Percentiles rank a stretch among this genome's conserved stretches.
These are phyloP conservation scores for Nomia melanderi DNA, from an alignment of 1,140 invertebrate species.

Conservation along the genomic window DNA sequence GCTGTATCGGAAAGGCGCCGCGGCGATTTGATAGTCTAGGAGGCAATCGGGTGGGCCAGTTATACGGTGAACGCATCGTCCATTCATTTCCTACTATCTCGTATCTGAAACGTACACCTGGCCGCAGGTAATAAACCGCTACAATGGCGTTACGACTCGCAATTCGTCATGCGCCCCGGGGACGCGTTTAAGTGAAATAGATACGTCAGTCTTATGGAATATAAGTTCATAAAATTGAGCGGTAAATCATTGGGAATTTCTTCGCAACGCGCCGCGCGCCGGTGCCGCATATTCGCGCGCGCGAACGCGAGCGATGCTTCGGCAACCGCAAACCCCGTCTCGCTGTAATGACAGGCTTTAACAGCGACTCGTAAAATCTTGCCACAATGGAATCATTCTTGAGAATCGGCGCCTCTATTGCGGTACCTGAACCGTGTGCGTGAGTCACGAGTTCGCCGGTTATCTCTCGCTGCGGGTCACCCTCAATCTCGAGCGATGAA, in stretches of 20 bases:
- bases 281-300: slow-evolving; percentile 4
- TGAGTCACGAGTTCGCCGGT: slow-evolving; percentile 9
- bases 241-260: slow-evolving; percentile 76
- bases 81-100: slow-evolving; percentile 34
- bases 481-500: background rate
- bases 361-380: slow-evolving; percentile 78
- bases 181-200: slow-evolving; percentile 76
- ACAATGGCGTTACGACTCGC: slow-evolving; percentile 53
- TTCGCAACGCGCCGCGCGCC: slow-evolving; percentile 46
- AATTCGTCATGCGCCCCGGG: slow-evolving; percentile 61
- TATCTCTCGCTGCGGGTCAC: background rate
- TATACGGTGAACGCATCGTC: too few relatives aligned
- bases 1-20: too few relatives aligned
- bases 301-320: slow-evolving; percentile 32
- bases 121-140: slow-evolving; percentile 49
- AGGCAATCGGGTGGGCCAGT: background rate
- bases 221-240: slow-evolving; percentile 78
- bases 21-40: background rate
- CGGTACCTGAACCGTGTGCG: background rate
- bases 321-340: slow-evolving; percentile 63
- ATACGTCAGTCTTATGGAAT: slow-evolving; percentile 77
- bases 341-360: slow-evolving; percentile 77
- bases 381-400: slow-evolving; percentile 77
- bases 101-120: slow-evolving; percentile 45
- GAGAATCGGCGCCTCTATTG: slow-evolving; percentile 28